Evolutionary conservation across 2,888 invertebrate genomes (phyloP), one percentile per base, ranked within the genome.

Genomic region (Orthosia incerta): DNA sequence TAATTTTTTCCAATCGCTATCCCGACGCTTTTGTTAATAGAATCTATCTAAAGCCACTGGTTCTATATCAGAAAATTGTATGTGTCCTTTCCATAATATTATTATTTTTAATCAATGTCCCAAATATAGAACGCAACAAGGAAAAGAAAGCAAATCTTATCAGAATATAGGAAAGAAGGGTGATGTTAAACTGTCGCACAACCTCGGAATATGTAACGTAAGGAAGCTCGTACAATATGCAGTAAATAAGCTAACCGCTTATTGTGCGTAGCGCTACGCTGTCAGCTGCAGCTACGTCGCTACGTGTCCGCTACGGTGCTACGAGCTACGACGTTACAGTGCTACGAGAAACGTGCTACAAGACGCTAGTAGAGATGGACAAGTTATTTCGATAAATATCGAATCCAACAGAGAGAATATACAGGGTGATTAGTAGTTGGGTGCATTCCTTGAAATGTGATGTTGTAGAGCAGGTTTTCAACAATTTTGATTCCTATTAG

Each of bases 181-280:
- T 63, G 62, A 70, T 63, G 73, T 66, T 31, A 57, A 68, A 67
- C 50, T 62, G 70, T 68, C 12, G 56, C 63, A 70, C 63, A 51
- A 56, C 50, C 50, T 55, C 66, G 12, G 85, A 71, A 77, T 70
- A 62, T 64, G 73, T 73, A 64, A 77, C 74, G 62, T 3, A 45
- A 45, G 45, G 72, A 72, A 60, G 68, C 83, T 79, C 76, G 74
- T 74, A 75, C 76, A 76, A 85, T 85, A 76, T 85, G 83, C 83
- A 85, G 86, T 85, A 85, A 85, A 85, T 85, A 83, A 85, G 74
- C 59, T 75, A 73, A 83, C 75, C 83, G 73, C 72, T 74, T 69
- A 83, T 77, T 84, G 85, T 80, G 83, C 77, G 83, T 82, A 69
- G 78, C 65, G 71, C 57, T 72, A 72, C 80, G 79, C 79, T 75